phyloP scores from a whole-genome alignment of 2,888 invertebrate species.

The Zelleria hepariella region DNA sequence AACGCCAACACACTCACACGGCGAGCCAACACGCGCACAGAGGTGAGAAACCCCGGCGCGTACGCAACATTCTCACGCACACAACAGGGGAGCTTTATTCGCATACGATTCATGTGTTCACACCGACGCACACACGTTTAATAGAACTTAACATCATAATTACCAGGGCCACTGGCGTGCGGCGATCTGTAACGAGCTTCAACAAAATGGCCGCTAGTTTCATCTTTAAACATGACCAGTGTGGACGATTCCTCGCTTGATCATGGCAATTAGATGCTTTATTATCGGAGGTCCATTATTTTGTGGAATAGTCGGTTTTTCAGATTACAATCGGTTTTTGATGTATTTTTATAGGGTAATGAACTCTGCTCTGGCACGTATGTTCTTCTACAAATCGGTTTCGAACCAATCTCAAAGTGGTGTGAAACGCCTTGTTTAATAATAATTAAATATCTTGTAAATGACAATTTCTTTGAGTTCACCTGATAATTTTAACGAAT shows the following conservation, averaged over 20 bases:
- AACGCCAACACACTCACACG: constrained; percentile 55
- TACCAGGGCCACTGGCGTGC: constrained; percentile 66
- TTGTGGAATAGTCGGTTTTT: background rate
- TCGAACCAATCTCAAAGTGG: too few species aligned
- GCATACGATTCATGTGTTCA: constrained; percentile 25
- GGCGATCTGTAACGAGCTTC: constrained; percentile 67
- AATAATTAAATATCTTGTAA: too few species aligned
- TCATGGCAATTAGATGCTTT: constrained; percentile 20
- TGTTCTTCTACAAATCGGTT: background rate
- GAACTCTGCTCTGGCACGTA: background rate
- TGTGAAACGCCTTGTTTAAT: too few species aligned
- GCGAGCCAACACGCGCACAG: constrained; percentile 15
- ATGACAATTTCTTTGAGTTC: too few species aligned
- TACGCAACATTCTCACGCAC: constrained; percentile 25
- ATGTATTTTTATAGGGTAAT: background rate
- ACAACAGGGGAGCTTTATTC: constrained; percentile 29
- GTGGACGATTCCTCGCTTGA: constrained; percentile 48
- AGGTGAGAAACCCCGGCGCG: constrained; percentile 17
- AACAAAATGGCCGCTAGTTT: constrained; percentile 67
- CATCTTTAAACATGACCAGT: constrained; percentile 35
- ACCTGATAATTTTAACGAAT: too few species aligned
- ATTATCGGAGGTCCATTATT: background rate
- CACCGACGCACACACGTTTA: constrained; percentile 30
- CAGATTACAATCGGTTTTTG: background rate
- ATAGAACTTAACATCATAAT: constrained; percentile 53